Conservation (phyloP, 2,888 invertebrate species). For the Leuctra nigra region DNA sequence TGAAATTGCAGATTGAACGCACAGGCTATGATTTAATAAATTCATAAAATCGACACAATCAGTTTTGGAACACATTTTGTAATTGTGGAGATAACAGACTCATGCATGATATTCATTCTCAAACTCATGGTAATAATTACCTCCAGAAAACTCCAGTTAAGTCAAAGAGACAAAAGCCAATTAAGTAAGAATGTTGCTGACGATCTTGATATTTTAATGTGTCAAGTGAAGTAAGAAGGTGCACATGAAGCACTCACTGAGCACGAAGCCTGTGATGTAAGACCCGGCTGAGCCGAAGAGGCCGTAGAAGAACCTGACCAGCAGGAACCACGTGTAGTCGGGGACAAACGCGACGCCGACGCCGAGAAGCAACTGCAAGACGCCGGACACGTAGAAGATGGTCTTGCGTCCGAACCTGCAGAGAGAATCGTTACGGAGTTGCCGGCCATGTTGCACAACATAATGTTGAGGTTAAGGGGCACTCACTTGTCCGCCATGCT, state of each 20-base stretch:
- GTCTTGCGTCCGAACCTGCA: slow-evolving; percentile 62
- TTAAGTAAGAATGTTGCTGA: too few relatives aligned
- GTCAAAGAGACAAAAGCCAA: too few relatives aligned
- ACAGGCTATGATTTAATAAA: too few relatives aligned
- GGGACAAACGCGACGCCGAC: slow-evolving; percentile 66
- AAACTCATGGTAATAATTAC: too few relatives aligned
- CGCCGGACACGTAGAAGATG: slow-evolving; percentile 68
- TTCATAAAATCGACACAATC: too few relatives aligned
- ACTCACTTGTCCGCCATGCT: slow-evolving; percentile 64
- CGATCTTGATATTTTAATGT: too few relatives aligned
- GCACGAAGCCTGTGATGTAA: slow-evolving; percentile 52
- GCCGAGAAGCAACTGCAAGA: slow-evolving; percentile 62
- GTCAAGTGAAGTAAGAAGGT: too few relatives aligned
- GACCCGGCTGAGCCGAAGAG: slow-evolving; percentile 80
- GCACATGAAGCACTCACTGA: slow-evolving; percentile 37
- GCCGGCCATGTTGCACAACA: slow-evolving; percentile 71
- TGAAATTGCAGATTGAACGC: too few relatives aligned
- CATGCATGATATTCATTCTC: too few relatives aligned
- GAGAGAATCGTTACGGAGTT: slow-evolving; percentile 40
- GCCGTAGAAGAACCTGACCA: slow-evolving; percentile 58
- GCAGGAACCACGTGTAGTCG: slow-evolving; percentile 39
- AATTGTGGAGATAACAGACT: too few relatives aligned
- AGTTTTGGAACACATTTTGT: too few relatives aligned
- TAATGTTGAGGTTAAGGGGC: slow-evolving; percentile 44
- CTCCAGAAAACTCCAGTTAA: too few relatives aligned